Base-by-base conservation (phyloP, 2,888 invertebrate genomes). In the Drosophila algonquin region DNA sequence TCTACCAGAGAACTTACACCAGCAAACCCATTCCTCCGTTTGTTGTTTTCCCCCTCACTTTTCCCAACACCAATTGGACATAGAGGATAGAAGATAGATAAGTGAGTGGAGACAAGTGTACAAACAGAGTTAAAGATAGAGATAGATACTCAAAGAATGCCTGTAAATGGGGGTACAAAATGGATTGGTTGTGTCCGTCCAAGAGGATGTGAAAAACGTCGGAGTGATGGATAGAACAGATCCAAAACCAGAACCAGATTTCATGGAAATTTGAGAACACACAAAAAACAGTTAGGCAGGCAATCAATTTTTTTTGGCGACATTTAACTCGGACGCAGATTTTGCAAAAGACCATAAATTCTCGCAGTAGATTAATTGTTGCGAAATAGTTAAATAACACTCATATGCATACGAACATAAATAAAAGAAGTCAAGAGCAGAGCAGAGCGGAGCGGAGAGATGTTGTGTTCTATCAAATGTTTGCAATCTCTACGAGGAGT, bases 101-200 rank as follows among this genome's bases (percentile, higher is more conserved):
- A 75, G 73, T 73, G 75, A 21, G 21, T 21, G 21, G 21, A 62
- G 76, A 83, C 84, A 77, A 75, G 87, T 84, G 79, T 73, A 64
- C 61, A 64, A 60, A 67, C 40, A 53, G 44, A 65, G 65, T 51
- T 46, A 44, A 3, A 59, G 16, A 47, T 35, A 59, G 16, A 47
- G 32, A 45, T 27, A 47, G 35, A 35, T 14, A 35, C 12, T 16
- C 35, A 16, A 48, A 53, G 6, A 55, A 58, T 63, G 16, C 57
- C 40, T 35, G 63, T 67, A 56, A 81, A 81, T 73, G 68, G 69
- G 77, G 73, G 80, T 77, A 73, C 32, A 57, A 68, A 57, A 53
- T 59, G 53, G 47, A 69, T 70, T 30, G 52, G 44, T 21, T 14
- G 8, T 14, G 21, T 56, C 21, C 35, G 7, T 40, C 5, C 40